Evolutionary conservation across 2,888 invertebrate species (phyloP).

Genomic region (Thera britannica): DNA sequence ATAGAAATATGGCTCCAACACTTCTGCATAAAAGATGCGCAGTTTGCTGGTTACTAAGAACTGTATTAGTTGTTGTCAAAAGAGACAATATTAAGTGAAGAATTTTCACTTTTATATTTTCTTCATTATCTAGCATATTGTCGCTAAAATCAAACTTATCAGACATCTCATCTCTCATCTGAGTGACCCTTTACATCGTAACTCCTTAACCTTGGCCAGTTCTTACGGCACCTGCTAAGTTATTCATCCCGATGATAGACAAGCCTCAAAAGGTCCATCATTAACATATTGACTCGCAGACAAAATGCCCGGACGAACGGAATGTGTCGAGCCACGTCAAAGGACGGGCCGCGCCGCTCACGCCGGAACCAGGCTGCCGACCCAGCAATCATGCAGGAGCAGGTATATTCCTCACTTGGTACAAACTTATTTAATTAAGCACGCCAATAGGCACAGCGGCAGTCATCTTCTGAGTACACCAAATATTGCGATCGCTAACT

Average conservation of each 20-base stretch:
- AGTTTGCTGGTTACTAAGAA: neutral
- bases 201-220: conserved; percentile 5
- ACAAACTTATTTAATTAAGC: too few species aligned
- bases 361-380: conserved; percentile 2
- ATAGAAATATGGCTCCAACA: neutral
- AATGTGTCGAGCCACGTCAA: conserved; percentile 37
- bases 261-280: conserved; percentile 30
- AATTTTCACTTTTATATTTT: neutral
- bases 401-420: too few species aligned
- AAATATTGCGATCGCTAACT: too few species aligned
- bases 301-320: conserved; percentile 37
- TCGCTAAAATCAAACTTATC: neutral
- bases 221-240: conserved; percentile 20
- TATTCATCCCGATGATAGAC: conserved; percentile 24
- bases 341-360: conserved; percentile 21
- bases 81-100: neutral
- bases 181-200: neutral
- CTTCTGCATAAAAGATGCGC: neutral
- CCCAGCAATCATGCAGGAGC: neutral
- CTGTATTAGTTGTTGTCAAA: neutral
- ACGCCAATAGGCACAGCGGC: too few species aligned
- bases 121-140: neutral
- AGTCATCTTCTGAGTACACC: too few species aligned
- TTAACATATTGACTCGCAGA: conserved; percentile 29
- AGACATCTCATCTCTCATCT: neutral